Conservation (phyloP, 1,140 invertebrate species). For the Drosophila bipectinata region DNA sequence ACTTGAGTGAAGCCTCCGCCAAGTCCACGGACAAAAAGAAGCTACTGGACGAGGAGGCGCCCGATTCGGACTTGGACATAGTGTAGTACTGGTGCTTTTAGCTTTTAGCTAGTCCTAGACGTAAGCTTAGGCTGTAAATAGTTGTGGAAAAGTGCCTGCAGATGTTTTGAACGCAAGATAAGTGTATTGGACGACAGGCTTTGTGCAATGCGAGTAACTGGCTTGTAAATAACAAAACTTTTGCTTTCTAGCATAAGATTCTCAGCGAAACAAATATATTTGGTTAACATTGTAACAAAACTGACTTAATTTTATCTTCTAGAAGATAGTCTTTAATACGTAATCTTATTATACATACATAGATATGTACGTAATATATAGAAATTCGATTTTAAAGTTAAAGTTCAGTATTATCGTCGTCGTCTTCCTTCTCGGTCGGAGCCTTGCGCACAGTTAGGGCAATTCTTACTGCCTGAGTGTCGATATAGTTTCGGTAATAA, state of each 20-base stretch:
- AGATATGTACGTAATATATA: not conserved
- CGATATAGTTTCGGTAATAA: conserved; percentile 35
- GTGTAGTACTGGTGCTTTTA: conserved; percentile 43
- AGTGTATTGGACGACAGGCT: conserved; percentile 46
- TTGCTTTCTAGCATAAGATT: conserved; percentile 26
- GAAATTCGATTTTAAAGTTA: not conserved
- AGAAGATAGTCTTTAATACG: not conserved
- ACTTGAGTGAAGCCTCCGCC: conserved; percentile 46
- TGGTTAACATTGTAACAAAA: conserved; percentile 4
- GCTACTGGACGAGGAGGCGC: conserved; percentile 62
- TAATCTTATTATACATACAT: no score
- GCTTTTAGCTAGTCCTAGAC: conserved; percentile 16
- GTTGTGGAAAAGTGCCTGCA: conserved; percentile 61
- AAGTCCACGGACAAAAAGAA: conserved; percentile 56
- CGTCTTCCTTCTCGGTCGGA: conserved; percentile 11
- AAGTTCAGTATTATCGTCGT: not conserved
- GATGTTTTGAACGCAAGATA: conserved; percentile 43
- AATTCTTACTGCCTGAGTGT: conserved; percentile 1
- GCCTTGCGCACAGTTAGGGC: conserved; percentile 5
- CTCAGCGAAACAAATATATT: conserved; percentile 26
- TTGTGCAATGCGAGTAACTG: conserved; percentile 38
- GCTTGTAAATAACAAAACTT: conserved; percentile 51
- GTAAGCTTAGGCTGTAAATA: conserved; percentile 36
- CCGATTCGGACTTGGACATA: conserved; percentile 72
- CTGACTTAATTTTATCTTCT: not conserved